Evolutionary conservation across 2,888 invertebrate species (phyloP), one percentile per base, ranked within the genome.

Genomic region (Sarcophaga carnaria): DNA sequence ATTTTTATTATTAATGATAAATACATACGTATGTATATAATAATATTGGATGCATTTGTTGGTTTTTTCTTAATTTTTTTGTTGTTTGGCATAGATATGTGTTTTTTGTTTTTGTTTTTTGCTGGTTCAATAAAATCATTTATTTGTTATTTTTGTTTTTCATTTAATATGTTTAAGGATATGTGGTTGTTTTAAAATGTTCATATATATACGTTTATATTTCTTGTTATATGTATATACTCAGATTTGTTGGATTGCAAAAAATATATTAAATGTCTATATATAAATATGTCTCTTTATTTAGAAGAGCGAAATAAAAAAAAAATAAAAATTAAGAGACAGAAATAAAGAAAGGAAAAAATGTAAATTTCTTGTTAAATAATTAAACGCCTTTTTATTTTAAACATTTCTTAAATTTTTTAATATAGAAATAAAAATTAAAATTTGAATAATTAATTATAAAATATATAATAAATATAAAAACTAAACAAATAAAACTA

Each of bases 301-400:
- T 49, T 54, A n/a, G 14, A n/a, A 6, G 8, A 69, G 12, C 14
- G 45, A 54, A 60, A 17, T 59, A 64, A 12, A 63, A 66, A n/a
- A 60, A 22, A 47, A 79, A 45, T 66, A 17, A n/a, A 76, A 67
- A 20, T 63, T 20, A 64, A 64, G 49, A 70, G 2, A 75, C n/a
- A 45, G 14, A 37, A 59, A 20, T 25, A 22, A 69, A 75, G 59
- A 66, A 66, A 78, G 67, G 66, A 74, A 37, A 37, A 82, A 83
- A 76, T 37, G 10, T 49, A 22, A 64, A 69, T 75, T 74, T 80
- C 17, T 67, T 80, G 37, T 75, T 87, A 63, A 87, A 82, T 84
- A 87, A 81, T 82, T 76, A 87, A 87, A 87, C 87, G 84, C 87
- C 84, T 84, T 87, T 87, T 87, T 84, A 84, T 84, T 87, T 79